Evolutionary conservation across 2,797 vertebrate species (phyloP).

Genomic region (Pygocentrus nattereri): DNA sequence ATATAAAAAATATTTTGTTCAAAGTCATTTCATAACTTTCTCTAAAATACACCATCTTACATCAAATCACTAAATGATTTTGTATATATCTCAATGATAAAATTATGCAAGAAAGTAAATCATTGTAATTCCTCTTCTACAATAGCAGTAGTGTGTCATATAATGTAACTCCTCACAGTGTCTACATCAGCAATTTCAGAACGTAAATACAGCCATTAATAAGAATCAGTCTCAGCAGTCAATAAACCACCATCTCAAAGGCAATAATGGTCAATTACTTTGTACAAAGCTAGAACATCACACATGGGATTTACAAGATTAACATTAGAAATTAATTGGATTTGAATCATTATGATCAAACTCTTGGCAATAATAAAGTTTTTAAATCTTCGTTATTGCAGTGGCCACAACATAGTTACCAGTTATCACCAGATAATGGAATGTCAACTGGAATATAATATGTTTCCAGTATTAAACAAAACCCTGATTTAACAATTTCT

Average conservation of each 20-base stretch:
- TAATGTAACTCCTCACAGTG: background rate
- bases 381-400: slow-evolving; percentile 52
- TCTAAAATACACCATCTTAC: too few species aligned
- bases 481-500: background rate
- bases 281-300: background rate
- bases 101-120: too few species aligned
- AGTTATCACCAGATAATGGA: slow-evolving; percentile 1
- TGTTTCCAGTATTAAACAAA: too few species aligned
- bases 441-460: too few species aligned
- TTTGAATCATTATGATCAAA: background rate
- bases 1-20: too few species aligned
- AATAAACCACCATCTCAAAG: background rate
- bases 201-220: background rate
- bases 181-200: background rate
- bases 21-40: too few species aligned
- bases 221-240: background rate
- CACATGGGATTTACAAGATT: background rate
- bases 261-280: background rate
- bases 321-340: slow-evolving; percentile 14
- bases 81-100: too few species aligned
- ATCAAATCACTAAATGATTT: too few species aligned
- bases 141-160: too few species aligned
- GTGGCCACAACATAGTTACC: background rate
- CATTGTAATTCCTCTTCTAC: too few species aligned
- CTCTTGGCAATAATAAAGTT: slow-evolving; percentile 54